These are phyloP conservation scores for Callyntrura sp. DNA, from an alignment of 2,888 invertebrate species.

Conservation along the genomic window DNA sequence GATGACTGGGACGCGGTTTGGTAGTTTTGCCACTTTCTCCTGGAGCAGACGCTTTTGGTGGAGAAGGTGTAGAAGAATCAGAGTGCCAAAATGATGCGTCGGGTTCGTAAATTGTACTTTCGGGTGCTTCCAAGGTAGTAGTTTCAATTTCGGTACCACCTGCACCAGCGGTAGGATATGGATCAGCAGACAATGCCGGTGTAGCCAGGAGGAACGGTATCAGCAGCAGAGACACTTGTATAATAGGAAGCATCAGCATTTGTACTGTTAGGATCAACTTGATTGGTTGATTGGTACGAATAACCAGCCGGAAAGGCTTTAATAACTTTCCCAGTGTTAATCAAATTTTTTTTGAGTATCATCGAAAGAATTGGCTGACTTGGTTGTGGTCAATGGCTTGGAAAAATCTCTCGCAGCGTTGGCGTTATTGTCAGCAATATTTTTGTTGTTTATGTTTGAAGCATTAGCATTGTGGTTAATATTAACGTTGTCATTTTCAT, in stretches of 20 bases:
- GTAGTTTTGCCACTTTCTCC: not conserved
- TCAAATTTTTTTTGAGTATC: no score
- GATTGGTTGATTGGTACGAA: no score
- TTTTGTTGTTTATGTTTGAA: not conserved
- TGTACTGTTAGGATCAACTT: not conserved
- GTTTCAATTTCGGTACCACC: not conserved
- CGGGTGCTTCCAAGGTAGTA: not conserved
- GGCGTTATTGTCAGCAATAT: not conserved
- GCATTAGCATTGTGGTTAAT: not conserved
- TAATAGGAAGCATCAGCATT: not conserved
- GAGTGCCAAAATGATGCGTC: constrained; percentile 39
- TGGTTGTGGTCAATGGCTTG: not conserved
- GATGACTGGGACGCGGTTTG: not conserved
- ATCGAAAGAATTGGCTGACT: no score
- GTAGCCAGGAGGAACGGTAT: not conserved
- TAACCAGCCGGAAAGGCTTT: no score
- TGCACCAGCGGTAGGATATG: not conserved
- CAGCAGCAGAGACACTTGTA: not conserved
- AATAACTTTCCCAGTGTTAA: no score
- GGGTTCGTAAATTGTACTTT: constrained; percentile 6
- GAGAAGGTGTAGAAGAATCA: not conserved
- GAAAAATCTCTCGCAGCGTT: not conserved
- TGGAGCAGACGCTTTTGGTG: not conserved
- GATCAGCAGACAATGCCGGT: not conserved
- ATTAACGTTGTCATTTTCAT: not conserved